Evolutionary conservation across 2,888 invertebrate genomes (phyloP), one percentile per base, ranked within the genome.

Genomic region (Polydrusus pterygomalis): DNA sequence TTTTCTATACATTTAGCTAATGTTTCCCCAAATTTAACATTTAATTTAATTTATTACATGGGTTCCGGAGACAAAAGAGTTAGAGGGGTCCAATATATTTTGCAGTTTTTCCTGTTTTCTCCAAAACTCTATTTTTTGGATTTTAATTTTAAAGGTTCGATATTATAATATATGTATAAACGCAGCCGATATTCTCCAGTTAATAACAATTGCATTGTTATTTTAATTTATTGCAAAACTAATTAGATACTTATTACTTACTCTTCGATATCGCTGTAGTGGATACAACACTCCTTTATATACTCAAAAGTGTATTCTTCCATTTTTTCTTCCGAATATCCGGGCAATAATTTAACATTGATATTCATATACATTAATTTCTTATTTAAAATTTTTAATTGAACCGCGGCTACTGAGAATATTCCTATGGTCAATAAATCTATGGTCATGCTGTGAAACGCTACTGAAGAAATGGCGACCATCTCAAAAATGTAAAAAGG

Each of bases 181-280:
- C n/a, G n/a, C n/a, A n/a, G n/a, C n/a, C n/a, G n/a, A n/a, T n/a
- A n/a, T n/a, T n/a, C n/a, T n/a, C n/a, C n/a, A n/a, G n/a, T n/a
- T n/a, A n/a, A n/a, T n/a, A n/a, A n/a, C n/a, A n/a, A n/a, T n/a
- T n/a, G n/a, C n/a, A n/a, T n/a, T n/a, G n/a, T n/a, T n/a, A n/a
- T n/a, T n/a, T n/a, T n/a, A n/a, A n/a, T n/a, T n/a, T n/a, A n/a
- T n/a, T n/a, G n/a, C n/a, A n/a, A n/a, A n/a, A n/a, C n/a, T n/a
- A n/a, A n/a, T n/a, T 25, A 25, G 1, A 25, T 25, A 25, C 1
- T 18, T 43, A 18, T 0, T 64, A 40, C 71, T 75, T 70, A 77
- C 77, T 70, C 34, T 43, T 74, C 77, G 40, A 77, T 74, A 9
- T 75, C 77, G n/a, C 30, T 47, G 40, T 75, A 77, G 65, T 75